phyloP scores from a whole-genome alignment of 1,140 invertebrate genomes.

The Arion vulgaris region DNA sequence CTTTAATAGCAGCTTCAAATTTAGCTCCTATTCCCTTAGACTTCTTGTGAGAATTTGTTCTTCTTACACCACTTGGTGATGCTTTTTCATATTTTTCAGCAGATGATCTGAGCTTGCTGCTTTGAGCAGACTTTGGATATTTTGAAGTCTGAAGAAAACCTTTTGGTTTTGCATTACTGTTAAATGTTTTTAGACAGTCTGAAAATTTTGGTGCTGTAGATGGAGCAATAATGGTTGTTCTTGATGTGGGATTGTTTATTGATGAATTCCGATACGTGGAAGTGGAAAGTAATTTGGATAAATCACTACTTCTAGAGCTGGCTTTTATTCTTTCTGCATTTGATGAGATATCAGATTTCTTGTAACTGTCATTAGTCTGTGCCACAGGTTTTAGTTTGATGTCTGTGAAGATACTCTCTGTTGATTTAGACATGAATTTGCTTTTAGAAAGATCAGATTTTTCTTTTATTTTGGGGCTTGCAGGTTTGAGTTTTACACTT shows the following conservation, averaged over 20 bases:
- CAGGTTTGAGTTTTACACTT: background rate
- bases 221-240: background rate
- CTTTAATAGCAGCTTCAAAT: constrained; percentile 2
- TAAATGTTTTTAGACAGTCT: background rate
- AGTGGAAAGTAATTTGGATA: background rate
- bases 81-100: background rate
- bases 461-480: background rate
- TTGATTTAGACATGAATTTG: constrained; percentile 6
- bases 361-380: background rate
- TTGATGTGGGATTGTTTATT: background rate
- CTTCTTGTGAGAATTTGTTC: background rate
- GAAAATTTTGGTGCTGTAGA: background rate
- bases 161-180: background rate
- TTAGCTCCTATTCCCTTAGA: constrained; percentile 1
- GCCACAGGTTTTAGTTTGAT: background rate
- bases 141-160: background rate
- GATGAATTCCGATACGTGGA: background rate
- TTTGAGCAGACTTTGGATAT: background rate
- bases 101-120: background rate
- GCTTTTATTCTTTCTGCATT: constrained; percentile 14
- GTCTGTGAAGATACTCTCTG: background rate
- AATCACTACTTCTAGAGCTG: constrained; percentile 8
- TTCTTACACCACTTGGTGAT: background rate
- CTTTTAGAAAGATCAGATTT: background rate
- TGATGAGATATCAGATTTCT: background rate